These are phyloP conservation scores for Neoascia interrupta DNA, from an alignment of 2,888 invertebrate genomes.

Conservation along the genomic window DNA sequence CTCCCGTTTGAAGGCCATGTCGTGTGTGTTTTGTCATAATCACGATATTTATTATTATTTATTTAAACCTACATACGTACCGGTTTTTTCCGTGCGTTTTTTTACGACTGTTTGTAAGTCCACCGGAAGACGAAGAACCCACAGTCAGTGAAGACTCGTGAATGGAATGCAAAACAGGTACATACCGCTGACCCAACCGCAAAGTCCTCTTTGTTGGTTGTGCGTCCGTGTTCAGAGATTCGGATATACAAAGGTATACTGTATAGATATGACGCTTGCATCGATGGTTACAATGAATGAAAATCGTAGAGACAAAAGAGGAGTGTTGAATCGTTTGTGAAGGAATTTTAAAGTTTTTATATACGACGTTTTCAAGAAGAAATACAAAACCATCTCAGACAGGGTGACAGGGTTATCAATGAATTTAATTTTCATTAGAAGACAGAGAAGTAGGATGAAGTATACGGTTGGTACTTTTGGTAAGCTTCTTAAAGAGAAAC, in stretches of 20 bases:
- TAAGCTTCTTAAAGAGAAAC: too few species aligned
- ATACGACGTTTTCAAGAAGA: too few species aligned
- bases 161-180: conserved; percentile 52
- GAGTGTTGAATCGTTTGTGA: neutral
- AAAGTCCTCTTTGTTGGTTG: neutral
- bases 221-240: neutral
- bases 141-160: conserved; percentile 15
- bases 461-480: too few species aligned
- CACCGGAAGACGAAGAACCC: conserved; percentile 55
- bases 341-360: too few species aligned
- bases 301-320: conserved; percentile 10
- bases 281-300: conserved; percentile 23
- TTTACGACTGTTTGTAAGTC: conserved; percentile 15
- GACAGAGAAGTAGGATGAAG: neutral
- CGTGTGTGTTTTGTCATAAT: conserved; percentile 4
- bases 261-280: too few species aligned
- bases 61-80: too few species aligned
- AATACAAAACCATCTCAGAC: neutral
- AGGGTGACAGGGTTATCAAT: neutral
- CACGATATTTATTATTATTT: neutral
- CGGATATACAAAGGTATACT: neutral
- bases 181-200: conserved; percentile 22
- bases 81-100: conserved; percentile 29
- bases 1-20: conserved; percentile 38
- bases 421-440: too few species aligned